Evolutionary conservation across 2,888 invertebrate species (phyloP).

Genomic region (Ichneumoninae sp.): DNA sequence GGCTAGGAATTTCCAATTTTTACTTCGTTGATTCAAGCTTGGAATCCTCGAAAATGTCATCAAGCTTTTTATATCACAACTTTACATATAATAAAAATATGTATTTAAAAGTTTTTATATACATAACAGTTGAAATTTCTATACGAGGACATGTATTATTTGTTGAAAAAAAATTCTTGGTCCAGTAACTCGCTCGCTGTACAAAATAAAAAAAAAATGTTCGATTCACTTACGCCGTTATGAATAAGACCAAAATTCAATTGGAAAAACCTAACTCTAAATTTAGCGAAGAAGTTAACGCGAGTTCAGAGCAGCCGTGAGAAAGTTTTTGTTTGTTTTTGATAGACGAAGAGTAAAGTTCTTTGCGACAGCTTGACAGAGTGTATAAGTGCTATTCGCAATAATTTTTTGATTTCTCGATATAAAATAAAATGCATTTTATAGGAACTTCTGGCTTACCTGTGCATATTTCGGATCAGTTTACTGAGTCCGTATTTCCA

Average conservation of each 20-base stretch:
- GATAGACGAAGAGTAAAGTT: background rate
- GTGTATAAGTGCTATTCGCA: background rate
- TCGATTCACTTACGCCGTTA: too few relatives aligned
- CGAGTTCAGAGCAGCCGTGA: background rate
- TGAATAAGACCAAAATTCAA: background rate
- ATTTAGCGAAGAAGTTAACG: background rate
- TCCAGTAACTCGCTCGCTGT: too few relatives aligned
- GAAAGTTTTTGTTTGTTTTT: background rate
- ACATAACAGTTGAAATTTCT: background rate
- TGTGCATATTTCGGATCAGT: conserved; percentile 91
- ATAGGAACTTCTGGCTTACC: conserved; percentile 79
- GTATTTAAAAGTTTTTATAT: background rate
- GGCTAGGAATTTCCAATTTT: conserved; percentile 27
- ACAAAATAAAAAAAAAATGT: too few relatives aligned
- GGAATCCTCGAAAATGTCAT: too few relatives aligned
- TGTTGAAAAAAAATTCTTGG: too few relatives aligned
- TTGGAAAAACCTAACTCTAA: background rate
- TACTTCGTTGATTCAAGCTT: background rate
- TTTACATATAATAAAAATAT: too few relatives aligned
- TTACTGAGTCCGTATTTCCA: conserved; percentile 93
- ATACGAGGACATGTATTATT: too few relatives aligned
- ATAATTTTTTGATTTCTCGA: background rate
- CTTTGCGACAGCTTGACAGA: background rate
- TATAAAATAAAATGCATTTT: background rate
- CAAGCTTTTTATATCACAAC: too few relatives aligned